Percentiles rank a stretch among this genome's conserved stretches.
phyloP scores from a whole-genome alignment of 1,140 invertebrate species.

The Sminthurides bifidus region DNA sequence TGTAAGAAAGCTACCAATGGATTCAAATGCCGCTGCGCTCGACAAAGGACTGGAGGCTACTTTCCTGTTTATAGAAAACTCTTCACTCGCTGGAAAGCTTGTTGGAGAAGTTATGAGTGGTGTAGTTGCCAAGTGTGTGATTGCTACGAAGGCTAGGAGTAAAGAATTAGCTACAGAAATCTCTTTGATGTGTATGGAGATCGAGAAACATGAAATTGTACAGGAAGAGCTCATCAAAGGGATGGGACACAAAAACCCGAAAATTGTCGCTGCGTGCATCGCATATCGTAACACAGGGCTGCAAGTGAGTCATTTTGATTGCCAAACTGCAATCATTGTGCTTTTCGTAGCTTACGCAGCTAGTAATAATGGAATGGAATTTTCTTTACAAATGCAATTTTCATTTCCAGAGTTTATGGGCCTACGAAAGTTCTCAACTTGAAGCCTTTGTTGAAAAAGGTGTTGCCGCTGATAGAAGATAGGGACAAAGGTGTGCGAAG shows the following conservation, averaged over 20 bases:
- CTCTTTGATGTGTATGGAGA: constrained; percentile 85
- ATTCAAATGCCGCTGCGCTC: constrained; percentile 88
- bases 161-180: constrained; percentile 82
- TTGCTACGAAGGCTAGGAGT: constrained; percentile 70
- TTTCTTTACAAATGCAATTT: neutral
- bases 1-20: constrained; percentile 90
- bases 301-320: constrained; percentile 44
- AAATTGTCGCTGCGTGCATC: constrained; percentile 79
- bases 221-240: constrained; percentile 86
- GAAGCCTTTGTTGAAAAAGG: constrained; percentile 79
- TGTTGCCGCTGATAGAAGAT: constrained; percentile 71
- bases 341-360: neutral
- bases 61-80: constrained; percentile 79
- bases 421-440: constrained; percentile 78
- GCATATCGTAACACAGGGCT: constrained; percentile 55
- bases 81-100: constrained; percentile 68
- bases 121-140: constrained; percentile 82
- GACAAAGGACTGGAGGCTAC: constrained; percentile 91
- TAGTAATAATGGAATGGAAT: neutral
- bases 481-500: constrained; percentile 82
- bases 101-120: constrained; percentile 78
- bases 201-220: constrained; percentile 84
- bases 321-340: neutral
- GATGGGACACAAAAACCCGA: constrained; percentile 89
- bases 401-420: constrained; percentile 61